phyloP scores from a whole-genome alignment of 2,797 vertebrate species.

The Buceros bicornis region DNA sequence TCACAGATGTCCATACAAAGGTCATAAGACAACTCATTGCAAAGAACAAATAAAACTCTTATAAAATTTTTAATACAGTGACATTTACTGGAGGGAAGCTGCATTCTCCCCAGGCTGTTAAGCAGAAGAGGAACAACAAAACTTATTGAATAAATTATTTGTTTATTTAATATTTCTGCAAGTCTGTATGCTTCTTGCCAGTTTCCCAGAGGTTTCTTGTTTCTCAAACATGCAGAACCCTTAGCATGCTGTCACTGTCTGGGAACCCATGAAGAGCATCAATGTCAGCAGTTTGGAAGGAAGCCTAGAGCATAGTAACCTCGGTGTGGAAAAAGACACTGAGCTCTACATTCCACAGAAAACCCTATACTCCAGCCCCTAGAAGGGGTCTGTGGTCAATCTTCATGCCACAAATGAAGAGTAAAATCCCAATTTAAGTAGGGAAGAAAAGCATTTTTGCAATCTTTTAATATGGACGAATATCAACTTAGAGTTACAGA shows the following conservation, averaged over 20 bases:
- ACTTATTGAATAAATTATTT: background rate
- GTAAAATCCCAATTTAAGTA: background rate
- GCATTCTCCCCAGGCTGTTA: background rate
- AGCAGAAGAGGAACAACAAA: background rate
- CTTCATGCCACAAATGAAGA: background rate
- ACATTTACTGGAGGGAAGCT: background rate
- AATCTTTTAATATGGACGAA: background rate
- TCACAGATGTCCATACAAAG: background rate
- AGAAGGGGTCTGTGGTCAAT: background rate
- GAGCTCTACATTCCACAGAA: background rate
- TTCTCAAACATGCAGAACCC: background rate
- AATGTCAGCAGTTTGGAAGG: background rate
- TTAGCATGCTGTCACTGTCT: background rate
- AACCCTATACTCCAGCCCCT: background rate
- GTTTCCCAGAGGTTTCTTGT: background rate
- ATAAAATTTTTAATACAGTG: background rate
- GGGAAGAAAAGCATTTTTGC: accelerated
- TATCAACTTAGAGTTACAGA: background rate
- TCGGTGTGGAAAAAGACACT: background rate
- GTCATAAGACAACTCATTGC: no score
- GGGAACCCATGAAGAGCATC: background rate
- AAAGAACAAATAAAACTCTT: background rate
- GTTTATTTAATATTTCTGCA: background rate
- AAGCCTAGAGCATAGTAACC: background rate
- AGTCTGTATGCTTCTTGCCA: background rate